Evolutionary conservation across 2,888 invertebrate genomes (phyloP).

Genomic region (Drepanosiphum platanoidis): DNA sequence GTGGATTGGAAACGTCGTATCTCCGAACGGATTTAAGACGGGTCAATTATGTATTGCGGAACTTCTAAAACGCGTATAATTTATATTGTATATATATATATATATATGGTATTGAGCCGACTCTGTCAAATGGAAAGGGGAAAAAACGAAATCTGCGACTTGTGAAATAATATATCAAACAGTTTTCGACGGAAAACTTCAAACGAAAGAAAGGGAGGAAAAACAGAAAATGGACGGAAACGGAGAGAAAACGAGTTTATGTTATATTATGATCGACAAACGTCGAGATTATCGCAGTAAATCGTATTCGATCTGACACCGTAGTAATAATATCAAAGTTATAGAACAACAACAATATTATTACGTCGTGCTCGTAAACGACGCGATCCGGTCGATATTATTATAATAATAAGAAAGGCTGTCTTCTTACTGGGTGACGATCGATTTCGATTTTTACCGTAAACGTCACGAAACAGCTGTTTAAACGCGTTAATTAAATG

Average conservation of each 20-base stretch:
- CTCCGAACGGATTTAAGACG: constrained; percentile 40
- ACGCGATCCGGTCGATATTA: too few relatives aligned
- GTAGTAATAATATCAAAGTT: neutral
- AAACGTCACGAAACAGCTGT: too few relatives aligned
- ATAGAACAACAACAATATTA: neutral
- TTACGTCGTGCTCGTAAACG: too few relatives aligned
- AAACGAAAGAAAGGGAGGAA: too few relatives aligned
- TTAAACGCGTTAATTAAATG: too few relatives aligned
- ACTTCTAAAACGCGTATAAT: constrained; percentile 21
- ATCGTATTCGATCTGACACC: neutral
- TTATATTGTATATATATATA: constrained; percentile 11
- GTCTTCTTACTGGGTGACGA: too few relatives aligned
- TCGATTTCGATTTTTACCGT: too few relatives aligned
- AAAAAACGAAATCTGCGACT: neutral
- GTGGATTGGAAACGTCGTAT: constrained; percentile 46
- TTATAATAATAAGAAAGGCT: too few relatives aligned
- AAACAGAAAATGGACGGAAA: too few relatives aligned
- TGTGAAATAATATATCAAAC: neutral
- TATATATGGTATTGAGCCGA: neutral
- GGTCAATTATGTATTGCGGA: constrained; percentile 43
- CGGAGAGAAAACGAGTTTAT: too few relatives aligned
- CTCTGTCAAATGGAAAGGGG: neutral
- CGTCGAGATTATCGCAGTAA: neutral
- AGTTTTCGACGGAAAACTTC: neutral
- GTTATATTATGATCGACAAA: neutral